These are phyloP conservation scores for Euplexia lucipara DNA, from an alignment of 2,888 invertebrate species.

Conservation along the genomic window DNA sequence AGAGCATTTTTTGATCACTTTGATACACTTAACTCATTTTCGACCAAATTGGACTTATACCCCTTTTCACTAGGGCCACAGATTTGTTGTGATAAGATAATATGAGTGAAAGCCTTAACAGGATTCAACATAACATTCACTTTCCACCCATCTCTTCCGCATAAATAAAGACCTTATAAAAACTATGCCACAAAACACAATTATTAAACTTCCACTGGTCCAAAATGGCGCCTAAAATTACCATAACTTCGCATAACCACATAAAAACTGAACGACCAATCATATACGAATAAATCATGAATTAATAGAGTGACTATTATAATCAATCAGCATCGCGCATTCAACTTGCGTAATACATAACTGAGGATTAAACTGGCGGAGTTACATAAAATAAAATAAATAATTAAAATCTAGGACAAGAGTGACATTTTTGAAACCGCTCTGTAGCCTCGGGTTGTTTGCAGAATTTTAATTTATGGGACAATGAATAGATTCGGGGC, in stretches of 20 bases:
- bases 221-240: slow-evolving; percentile 27
- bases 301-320: slow-evolving; percentile 21
- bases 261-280: slow-evolving; percentile 34
- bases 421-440: slow-evolving; percentile 53
- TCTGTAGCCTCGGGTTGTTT: slow-evolving; percentile 31
- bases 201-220: neutral
- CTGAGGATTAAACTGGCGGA: slow-evolving; percentile 49
- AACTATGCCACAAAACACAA: slow-evolving; percentile 14
- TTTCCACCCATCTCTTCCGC: slow-evolving; percentile 2
- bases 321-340: slow-evolving; percentile 50
- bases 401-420: slow-evolving; percentile 63
- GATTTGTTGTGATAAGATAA: too few relatives aligned
- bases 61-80: too few relatives aligned
- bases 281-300: slow-evolving; percentile 37
- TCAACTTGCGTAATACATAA: slow-evolving; percentile 54
- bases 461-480: slow-evolving; percentile 56
- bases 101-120: neutral
- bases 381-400: slow-evolving; percentile 68
- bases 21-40: too few relatives aligned
- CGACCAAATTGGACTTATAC: too few relatives aligned
- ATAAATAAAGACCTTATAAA: slow-evolving; percentile 18
- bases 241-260: slow-evolving; percentile 15
- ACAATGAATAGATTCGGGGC: slow-evolving; percentile 4
- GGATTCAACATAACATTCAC: neutral
- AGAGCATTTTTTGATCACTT: too few relatives aligned